Base-by-base conservation (phyloP, 2,888 invertebrate species). In the Agrotis puta region DNA sequence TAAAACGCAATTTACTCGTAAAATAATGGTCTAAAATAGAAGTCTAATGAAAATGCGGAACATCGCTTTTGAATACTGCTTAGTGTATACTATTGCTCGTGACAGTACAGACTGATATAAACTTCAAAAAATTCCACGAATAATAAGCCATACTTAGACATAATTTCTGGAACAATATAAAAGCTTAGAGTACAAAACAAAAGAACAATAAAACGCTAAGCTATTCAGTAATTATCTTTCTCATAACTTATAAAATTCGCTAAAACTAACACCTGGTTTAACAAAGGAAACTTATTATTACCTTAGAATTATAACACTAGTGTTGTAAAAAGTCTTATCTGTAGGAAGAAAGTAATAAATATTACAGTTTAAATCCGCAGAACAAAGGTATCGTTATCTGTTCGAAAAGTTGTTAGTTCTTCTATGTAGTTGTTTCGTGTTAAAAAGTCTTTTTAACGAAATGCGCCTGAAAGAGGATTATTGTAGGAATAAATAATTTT, bases 341-440 rank as follows among this genome's bases (percentile, higher is more conserved):
- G 67, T 54, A 27, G 68, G 77, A 82, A 83, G 74, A 82, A 76
- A 82, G 85, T 59, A 84, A 86, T 86, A 88, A 86, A 86, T 77
- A 80, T 79, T 82, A 84, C 75, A 79, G n/a, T 18, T 74, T 80
- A 80, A 81, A 78, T 70, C 72, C 70, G 48, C 69, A 71, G 68
- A 83, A 85, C 81, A 86, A 85, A 57, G 74, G 68, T 67, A 64
- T 77, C 65, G 69, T 75, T 82, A 81, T 80, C 82, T 59, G 47
- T 64, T 69, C 50, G 13, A 53, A 74, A 82, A 81, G 64, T 83
- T 81, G 67, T 48, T 73, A 75, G 73, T 77, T 71, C 39, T 39
- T 14, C 50, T 58, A 13, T 70, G 45, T 45, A 16, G 11, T 24
- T 50, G 51, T 69, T 58, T 48, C 9, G n/a, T 63, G 74, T 57